Conservation (phyloP, 1,140 invertebrate genomes). For the Cotesia typhae region DNA sequence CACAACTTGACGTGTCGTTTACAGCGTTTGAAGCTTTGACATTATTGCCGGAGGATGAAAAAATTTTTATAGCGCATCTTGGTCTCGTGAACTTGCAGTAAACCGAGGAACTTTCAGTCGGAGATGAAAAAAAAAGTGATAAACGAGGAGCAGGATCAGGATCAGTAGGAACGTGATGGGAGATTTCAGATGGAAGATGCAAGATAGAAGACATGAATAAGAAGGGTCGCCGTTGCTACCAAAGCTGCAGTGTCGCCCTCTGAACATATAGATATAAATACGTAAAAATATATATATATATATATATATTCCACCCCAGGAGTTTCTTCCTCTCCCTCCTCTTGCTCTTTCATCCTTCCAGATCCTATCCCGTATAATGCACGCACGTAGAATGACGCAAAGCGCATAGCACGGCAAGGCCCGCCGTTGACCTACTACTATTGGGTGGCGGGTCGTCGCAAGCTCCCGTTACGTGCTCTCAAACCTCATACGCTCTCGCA, state of each 20-base stretch:
- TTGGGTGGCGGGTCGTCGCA: neutral
- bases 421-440: slow-evolving; percentile 42
- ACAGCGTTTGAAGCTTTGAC: slow-evolving; percentile 32
- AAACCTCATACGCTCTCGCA: neutral
- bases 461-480: neutral
- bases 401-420: slow-evolving; percentile 33
- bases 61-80: neutral
- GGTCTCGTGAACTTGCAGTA: neutral
- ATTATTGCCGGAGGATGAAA: slow-evolving; percentile 7
- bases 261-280: too few species aligned
- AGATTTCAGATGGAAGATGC: neutral
- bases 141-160: neutral
- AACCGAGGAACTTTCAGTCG: neutral
- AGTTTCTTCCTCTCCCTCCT: neutral
- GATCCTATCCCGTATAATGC: neutral
- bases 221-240: neutral
- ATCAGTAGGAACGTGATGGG: neutral
- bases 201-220: neutral
- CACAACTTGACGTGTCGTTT: slow-evolving; percentile 12
- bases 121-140: slow-evolving; percentile 14
- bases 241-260: slow-evolving; percentile 25
- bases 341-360: neutral
- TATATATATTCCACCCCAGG: too few species aligned
- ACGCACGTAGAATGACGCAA: slow-evolving; percentile 41
- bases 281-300: too few species aligned